These are phyloP conservation scores for Eidolon helvum DNA, from an alignment of 2,113 vertebrate genomes.

Conservation along the genomic window DNA sequence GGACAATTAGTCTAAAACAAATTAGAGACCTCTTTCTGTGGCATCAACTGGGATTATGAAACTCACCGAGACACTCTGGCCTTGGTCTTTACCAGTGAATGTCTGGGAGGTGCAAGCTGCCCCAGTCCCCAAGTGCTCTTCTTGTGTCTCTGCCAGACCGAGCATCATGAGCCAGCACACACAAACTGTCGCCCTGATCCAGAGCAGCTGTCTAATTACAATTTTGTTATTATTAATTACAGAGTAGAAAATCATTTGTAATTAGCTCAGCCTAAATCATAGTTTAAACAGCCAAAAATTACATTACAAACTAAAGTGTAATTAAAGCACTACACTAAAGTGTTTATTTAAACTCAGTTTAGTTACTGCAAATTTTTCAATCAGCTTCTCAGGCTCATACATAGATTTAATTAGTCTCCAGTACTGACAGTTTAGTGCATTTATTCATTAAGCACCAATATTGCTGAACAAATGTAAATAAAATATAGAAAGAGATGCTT, in stretches of 20 bases:
- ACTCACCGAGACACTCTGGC: neutral
- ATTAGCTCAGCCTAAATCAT: slow-evolving; percentile 98
- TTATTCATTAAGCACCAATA: slow-evolving; percentile 90
- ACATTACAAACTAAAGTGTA: slow-evolving; percentile 93
- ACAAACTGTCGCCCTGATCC: slow-evolving; percentile 88
- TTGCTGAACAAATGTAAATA: slow-evolving; percentile 88
- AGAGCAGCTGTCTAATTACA: slow-evolving; percentile 96
- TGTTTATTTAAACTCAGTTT: slow-evolving; percentile 97
- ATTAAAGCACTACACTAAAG: slow-evolving; percentile 98
- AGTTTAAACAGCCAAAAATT: slow-evolving; percentile 96
- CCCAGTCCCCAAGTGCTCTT: slow-evolving; percentile 57
- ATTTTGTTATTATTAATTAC: slow-evolving; percentile 99
- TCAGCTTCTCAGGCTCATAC: slow-evolving; percentile 86
- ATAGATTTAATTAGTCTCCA: slow-evolving; percentile 88
- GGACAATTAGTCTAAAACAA: neutral
- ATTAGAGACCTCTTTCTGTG: neutral
- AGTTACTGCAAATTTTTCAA: slow-evolving; percentile 90
- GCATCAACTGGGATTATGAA: neutral
- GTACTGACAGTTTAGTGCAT: slow-evolving; percentile 86
- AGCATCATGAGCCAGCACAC: slow-evolving; percentile 89
- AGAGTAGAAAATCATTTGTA: slow-evolving; percentile 95
- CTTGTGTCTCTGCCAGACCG: slow-evolving; percentile 85
- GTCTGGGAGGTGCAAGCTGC: slow-evolving; percentile 23
- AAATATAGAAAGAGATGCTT: slow-evolving; percentile 86
- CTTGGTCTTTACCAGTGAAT: slow-evolving; percentile 42